These are phyloP conservation scores for Caenorhabditis afra DNA, from an alignment of 2,888 invertebrate species.

Conservation along the genomic window DNA sequence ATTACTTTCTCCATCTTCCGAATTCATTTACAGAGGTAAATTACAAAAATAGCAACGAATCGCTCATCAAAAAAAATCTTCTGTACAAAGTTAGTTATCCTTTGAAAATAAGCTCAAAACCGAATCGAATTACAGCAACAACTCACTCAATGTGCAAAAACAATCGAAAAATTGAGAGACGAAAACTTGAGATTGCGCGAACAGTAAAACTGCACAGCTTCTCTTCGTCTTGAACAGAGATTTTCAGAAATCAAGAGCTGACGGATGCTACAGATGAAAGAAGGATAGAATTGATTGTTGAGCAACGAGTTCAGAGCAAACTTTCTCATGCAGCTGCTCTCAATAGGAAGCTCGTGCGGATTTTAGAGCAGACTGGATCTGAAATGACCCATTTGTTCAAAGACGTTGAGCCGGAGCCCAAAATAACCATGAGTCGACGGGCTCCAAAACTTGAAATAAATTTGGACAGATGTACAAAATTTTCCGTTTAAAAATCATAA, in stretches of 20 bases:
- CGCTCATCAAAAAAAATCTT: slow-evolving; percentile 29
- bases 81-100: slow-evolving; percentile 20
- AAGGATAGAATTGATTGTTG: slow-evolving; percentile 43
- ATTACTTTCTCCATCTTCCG: background rate
- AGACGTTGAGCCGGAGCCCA: slow-evolving; percentile 27
- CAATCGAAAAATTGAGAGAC: slow-evolving; percentile 43
- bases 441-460: slow-evolving; percentile 20
- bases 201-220: slow-evolving; percentile 11
- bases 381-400: slow-evolving; percentile 30
- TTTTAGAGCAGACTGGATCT: slow-evolving; percentile 33
- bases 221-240: too few relatives aligned
- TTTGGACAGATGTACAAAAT: slow-evolving; percentile 16
- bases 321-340: slow-evolving; percentile 40
- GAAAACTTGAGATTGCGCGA: slow-evolving; percentile 36
- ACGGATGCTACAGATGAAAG: slow-evolving; percentile 21
- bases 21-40: slow-evolving; percentile 12
- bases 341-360: slow-evolving; percentile 23
- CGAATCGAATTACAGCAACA: slow-evolving; percentile 34
- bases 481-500: background rate
- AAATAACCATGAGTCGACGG: slow-evolving; percentile 12
- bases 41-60: slow-evolving; percentile 37
- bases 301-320: slow-evolving; percentile 29
- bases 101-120: too few relatives aligned
- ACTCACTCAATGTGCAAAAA: slow-evolving; percentile 32
- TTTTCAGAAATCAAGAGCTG: slow-evolving; percentile 45